Evolutionary conservation across 2,888 invertebrate genomes (phyloP).

Genomic region (Apamea monoglypha): DNA sequence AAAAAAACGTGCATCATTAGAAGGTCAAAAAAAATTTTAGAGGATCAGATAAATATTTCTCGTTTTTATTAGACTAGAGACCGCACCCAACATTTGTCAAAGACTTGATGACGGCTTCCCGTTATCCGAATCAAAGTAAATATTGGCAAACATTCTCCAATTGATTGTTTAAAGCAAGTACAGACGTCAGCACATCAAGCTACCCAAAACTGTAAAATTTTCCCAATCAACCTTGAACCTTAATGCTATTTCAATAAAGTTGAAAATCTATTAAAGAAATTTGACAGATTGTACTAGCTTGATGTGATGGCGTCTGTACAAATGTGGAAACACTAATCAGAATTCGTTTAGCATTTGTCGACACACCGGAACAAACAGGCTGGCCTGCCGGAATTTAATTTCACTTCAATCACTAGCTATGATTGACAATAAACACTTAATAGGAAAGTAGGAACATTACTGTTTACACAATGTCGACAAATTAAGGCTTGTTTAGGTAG

Average conservation of each 20-base stretch:
- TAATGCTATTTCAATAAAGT: too few relatives aligned
- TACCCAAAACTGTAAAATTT: too few relatives aligned
- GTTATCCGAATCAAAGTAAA: constrained; percentile 29
- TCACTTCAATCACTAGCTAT: constrained; percentile 34
- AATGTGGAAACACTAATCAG: constrained; percentile 24
- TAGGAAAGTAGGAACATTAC: neutral
- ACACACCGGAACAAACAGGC: constrained; percentile 44
- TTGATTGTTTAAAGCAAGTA: constrained; percentile 11
- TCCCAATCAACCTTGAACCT: too few relatives aligned
- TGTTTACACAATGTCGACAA: neutral
- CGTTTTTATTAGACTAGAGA: neutral
- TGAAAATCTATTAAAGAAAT: too few relatives aligned
- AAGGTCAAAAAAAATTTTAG: too few relatives aligned
- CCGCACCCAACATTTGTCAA: neutral
- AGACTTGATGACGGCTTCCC: neutral
- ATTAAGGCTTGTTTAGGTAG: neutral
- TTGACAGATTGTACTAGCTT: too few relatives aligned
- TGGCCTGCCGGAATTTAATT: constrained; percentile 29
- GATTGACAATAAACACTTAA: constrained; percentile 21
- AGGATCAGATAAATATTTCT: too few relatives aligned
- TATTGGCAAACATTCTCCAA: constrained; percentile 19
- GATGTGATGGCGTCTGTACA: neutral
- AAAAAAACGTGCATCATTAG: too few relatives aligned
- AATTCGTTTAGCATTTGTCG: constrained; percentile 25
- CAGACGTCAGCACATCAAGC: neutral